Conservation (phyloP, 1,140 invertebrate species). For the Calliphora vicina region DNA sequence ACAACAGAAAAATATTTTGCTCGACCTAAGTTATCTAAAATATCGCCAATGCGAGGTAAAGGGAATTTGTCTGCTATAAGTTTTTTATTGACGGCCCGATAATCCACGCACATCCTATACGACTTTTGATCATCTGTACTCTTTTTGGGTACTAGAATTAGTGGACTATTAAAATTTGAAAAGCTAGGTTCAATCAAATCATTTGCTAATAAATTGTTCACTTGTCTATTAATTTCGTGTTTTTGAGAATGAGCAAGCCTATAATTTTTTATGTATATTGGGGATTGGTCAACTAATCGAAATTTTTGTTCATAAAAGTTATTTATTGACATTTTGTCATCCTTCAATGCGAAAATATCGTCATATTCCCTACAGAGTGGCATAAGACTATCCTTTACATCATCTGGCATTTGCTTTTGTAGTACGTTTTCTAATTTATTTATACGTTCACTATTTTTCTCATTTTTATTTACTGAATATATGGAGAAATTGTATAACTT, state of each 20-base stretch:
- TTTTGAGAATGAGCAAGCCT: constrained; percentile 44
- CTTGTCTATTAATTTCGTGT: constrained; percentile 42
- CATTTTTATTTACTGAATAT: not conserved
- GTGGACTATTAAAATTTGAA: constrained; percentile 44
- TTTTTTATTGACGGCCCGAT: constrained; percentile 46
- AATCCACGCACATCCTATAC: constrained; percentile 47
- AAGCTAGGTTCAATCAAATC: constrained; percentile 42
- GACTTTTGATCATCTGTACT: constrained; percentile 33
- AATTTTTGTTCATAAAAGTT: constrained; percentile 37
- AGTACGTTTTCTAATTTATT: not conserved
- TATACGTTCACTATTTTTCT: not conserved
- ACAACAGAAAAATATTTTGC: constrained; percentile 59
- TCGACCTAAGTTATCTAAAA: constrained; percentile 46
- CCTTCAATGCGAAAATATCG: not conserved
- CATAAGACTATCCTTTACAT: not conserved
- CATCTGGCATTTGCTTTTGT: not conserved
- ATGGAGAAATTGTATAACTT: not conserved
- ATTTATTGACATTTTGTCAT: constrained; percentile 19
- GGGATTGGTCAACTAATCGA: not conserved
- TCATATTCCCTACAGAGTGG: not conserved
- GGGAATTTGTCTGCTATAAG: constrained; percentile 59
- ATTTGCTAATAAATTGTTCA: constrained; percentile 43
- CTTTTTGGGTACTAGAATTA: constrained; percentile 47
- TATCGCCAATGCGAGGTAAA: constrained; percentile 54
- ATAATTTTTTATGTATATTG: constrained; percentile 39